A percentile compares a stretch with the other conserved stretches of the same genome.
phyloP scores from a whole-genome alignment of 2,888 invertebrate species.

The Oscheius sp. region DNA sequence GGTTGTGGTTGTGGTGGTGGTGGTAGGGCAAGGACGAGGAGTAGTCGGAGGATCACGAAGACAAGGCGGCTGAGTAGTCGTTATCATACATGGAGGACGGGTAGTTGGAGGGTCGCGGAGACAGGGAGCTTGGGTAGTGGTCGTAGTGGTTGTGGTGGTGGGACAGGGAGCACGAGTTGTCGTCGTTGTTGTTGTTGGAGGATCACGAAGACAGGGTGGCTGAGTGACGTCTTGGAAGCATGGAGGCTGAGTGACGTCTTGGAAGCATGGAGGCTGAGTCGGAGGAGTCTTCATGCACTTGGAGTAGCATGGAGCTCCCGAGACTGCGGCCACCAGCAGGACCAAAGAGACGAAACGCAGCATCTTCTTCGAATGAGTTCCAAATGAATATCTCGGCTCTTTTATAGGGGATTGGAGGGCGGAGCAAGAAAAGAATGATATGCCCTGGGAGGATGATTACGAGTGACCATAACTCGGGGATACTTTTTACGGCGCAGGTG shows the following conservation, averaged over 20 bases:
- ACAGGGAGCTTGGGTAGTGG: neutral
- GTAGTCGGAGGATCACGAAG: neutral
- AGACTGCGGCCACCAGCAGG: neutral
- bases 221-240: neutral
- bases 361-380: neutral
- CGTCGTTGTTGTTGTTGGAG: neutral
- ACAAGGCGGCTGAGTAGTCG: neutral
- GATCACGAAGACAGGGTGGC: neutral
- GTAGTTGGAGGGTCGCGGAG: neutral
- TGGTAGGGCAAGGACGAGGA: neutral
- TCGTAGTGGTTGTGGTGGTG: conserved; percentile 1
- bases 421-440: neutral
- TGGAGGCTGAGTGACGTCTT: neutral
- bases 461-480: neutral
- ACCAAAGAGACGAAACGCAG: neutral
- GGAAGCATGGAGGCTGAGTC: neutral
- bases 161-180: neutral
- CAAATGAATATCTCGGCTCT: neutral
- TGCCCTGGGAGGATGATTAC: neutral
- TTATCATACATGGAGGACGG: neutral
- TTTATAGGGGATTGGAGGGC: neutral
- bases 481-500: neutral
- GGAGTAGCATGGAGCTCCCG: neutral
- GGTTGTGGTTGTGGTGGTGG: neutral
- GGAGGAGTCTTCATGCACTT: neutral